phyloP scores from a whole-genome alignment of 2,113 vertebrate genomes.

The Clupea harengus region DNA sequence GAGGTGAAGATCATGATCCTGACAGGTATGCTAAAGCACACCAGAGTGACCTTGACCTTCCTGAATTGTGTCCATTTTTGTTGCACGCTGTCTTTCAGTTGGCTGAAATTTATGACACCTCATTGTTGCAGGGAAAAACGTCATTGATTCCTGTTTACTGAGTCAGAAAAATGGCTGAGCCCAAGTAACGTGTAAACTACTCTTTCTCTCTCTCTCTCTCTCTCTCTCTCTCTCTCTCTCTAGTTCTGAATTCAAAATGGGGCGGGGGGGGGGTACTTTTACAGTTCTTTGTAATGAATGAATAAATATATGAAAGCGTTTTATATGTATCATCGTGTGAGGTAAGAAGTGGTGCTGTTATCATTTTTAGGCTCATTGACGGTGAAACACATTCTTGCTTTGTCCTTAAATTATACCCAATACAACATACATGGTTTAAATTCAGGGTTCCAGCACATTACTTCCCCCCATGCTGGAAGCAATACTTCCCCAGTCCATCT shows the following conservation, averaged over 20 bases:
- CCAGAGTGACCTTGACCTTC: neutral
- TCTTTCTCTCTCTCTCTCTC: neutral
- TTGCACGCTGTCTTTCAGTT: neutral
- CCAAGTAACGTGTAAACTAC: neutral
- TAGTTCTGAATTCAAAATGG: no score
- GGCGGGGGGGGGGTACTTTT: neutral
- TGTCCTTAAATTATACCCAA: neutral
- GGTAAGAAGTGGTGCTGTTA: neutral
- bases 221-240: neutral
- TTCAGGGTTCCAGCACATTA: neutral
- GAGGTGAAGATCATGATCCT: neutral
- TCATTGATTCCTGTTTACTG: slow-evolving; percentile 1
- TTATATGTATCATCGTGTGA: neutral
- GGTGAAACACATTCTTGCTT: neutral
- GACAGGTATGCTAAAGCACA: neutral
- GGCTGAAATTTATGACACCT: neutral
- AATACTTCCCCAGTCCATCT: no score
- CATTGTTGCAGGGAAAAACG: neutral
- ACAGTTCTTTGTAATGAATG: neutral
- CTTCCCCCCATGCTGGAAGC: no score
- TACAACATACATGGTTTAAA: neutral
- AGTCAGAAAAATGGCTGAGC: neutral
- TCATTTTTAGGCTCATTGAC: neutral
- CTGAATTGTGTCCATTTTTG: neutral
- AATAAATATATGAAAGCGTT: neutral